phyloP scores from a whole-genome alignment of 2,113 vertebrate species.

The Microtus oregoni region DNA sequence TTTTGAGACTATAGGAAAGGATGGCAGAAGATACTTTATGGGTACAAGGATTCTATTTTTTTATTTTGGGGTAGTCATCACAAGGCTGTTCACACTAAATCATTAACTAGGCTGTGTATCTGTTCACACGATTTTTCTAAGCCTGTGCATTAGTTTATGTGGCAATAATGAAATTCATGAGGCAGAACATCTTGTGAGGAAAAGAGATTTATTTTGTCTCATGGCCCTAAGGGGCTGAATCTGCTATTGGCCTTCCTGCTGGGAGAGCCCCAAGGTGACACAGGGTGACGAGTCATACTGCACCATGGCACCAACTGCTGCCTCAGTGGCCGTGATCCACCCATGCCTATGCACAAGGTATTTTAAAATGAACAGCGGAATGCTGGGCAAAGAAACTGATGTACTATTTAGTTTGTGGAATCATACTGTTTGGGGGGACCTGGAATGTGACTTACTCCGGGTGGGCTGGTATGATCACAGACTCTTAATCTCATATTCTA shows the following conservation, averaged over 20 bases:
- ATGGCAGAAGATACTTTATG: neutral
- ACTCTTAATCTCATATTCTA: neutral
- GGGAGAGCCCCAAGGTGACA: neutral
- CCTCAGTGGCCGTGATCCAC: neutral
- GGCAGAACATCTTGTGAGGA: neutral
- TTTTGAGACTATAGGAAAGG: neutral
- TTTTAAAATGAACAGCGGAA: conserved; percentile 1
- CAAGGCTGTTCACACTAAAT: neutral
- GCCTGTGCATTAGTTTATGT: neutral
- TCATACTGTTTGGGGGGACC: neutral
- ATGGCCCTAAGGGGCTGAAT: neutral
- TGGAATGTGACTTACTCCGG: neutral
- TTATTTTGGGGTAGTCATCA: neutral
- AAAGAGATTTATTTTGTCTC: neutral
- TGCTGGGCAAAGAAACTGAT: neutral
- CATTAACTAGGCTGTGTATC: neutral
- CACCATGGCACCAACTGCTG: neutral
- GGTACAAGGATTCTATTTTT: neutral
- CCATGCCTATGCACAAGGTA: neutral
- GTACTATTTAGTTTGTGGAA: neutral
- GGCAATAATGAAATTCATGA: neutral
- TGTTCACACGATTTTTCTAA: neutral
- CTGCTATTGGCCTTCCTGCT: neutral
- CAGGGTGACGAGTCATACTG: neutral
- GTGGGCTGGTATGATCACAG: too few species aligned